Evolutionary conservation across 1,140 invertebrate genomes (phyloP).

Genomic region (Drosophila nasuta): DNA sequence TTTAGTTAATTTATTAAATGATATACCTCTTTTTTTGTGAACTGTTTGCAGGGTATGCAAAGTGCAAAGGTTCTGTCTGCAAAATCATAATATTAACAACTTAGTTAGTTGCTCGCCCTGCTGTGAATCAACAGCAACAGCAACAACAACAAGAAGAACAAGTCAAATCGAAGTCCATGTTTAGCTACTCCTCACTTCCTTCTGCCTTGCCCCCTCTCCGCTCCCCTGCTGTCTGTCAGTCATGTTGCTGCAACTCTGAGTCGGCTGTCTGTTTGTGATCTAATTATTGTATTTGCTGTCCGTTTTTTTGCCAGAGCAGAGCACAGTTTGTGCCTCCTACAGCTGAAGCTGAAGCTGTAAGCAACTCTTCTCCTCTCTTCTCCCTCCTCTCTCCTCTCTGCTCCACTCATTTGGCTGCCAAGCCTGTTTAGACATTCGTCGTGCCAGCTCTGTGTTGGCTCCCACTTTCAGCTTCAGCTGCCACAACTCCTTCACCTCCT

Average conservation of each 20-base stretch:
- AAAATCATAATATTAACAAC: conserved; percentile 54
- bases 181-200: conserved; percentile 35
- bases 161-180: neutral
- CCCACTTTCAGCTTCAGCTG: conserved; percentile 29
- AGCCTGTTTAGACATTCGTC: conserved; percentile 55
- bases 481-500: conserved; percentile 22
- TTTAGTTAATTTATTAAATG: neutral
- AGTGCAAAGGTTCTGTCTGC: conserved; percentile 6
- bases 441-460: conserved; percentile 37
- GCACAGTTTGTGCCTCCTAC: conserved; percentile 37
- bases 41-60: conserved; percentile 19
- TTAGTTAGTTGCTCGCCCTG: conserved; percentile 44
- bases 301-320: conserved; percentile 57
- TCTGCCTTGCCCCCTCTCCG: conserved; percentile 1
- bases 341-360: conserved; percentile 20
- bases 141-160: conserved; percentile 15
- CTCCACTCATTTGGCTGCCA: conserved; percentile 46
- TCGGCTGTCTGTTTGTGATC: conserved; percentile 73
- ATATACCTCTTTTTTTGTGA: neutral
- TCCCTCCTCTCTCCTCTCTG: neutral
- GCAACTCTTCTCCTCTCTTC: neutral
- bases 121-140: conserved; percentile 8
- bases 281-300: conserved; percentile 83
- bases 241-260: conserved; percentile 50
- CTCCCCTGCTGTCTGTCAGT: conserved; percentile 25